Evolutionary conservation across 2,797 vertebrate species (phyloP).

Genomic region (Falco concolor): DNA sequence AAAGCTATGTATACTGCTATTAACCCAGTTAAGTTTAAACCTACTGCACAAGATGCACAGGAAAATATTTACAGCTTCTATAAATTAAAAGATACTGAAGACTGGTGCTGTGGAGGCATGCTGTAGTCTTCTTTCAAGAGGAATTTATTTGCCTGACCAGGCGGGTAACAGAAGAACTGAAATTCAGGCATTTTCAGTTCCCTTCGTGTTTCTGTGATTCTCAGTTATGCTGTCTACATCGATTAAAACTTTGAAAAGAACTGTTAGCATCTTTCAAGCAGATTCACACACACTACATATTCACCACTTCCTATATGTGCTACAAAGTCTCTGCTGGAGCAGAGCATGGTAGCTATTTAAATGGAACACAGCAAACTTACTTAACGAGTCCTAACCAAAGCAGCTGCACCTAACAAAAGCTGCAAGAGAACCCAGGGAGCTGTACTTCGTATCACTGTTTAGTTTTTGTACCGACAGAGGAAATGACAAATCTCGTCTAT

Average conservation of each 20-base stretch:
- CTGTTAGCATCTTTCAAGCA: neutral
- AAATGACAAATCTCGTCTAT: neutral
- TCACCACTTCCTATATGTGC: neutral
- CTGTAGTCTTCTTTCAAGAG: neutral
- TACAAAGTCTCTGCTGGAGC: neutral
- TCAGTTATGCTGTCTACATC: neutral
- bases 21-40: neutral
- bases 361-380: neutral
- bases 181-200: neutral
- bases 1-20: neutral
- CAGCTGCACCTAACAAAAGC: neutral
- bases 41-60: neutral
- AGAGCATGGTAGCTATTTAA: neutral
- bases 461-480: neutral
- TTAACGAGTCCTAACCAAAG: neutral
- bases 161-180: neutral
- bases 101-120: neutral
- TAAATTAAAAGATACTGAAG: neutral
- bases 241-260: neutral
- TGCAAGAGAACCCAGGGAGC: neutral
- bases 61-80: neutral
- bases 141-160: neutral
- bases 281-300: neutral
- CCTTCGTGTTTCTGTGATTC: neutral
- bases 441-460: neutral